phyloP scores from a whole-genome alignment of 2,888 invertebrate genomes.

The Lycophotia porphyrea region DNA sequence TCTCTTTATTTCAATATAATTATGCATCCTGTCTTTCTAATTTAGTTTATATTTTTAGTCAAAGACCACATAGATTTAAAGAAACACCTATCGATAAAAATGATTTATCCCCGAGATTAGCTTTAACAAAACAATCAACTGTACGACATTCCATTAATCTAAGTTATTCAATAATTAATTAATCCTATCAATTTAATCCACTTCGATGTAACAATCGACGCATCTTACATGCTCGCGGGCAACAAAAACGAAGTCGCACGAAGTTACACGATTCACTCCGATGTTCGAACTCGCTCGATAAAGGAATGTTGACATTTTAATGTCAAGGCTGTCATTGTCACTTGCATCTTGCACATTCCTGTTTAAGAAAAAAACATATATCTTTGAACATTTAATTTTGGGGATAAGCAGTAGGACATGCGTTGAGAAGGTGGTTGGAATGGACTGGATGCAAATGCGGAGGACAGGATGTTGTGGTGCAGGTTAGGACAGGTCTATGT shows the following conservation, averaged over 20 bases:
- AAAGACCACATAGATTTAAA: slow-evolving; percentile 26
- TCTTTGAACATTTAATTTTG: background rate
- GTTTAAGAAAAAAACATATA: slow-evolving; percentile 3
- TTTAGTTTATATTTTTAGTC: background rate
- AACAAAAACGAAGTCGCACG: slow-evolving; percentile 54
- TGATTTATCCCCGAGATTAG: slow-evolving; percentile 14
- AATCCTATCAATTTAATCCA: slow-evolving; percentile 42
- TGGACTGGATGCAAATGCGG: background rate
- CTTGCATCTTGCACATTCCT: slow-evolving; percentile 41
- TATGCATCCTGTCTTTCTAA: background rate
- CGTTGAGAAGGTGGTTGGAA: background rate
- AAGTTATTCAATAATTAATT: slow-evolving; percentile 29
- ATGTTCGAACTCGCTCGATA: slow-evolving; percentile 59
- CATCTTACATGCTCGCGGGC: slow-evolving; percentile 19
- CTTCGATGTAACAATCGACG: slow-evolving; percentile 44
- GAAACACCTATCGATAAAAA: background rate
- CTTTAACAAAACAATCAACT: slow-evolving; percentile 10
- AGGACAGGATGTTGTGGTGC: background rate
- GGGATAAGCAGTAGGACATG: background rate
- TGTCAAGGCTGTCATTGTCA: slow-evolving; percentile 76
- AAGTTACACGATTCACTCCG: slow-evolving; percentile 50
- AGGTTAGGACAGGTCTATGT: background rate
- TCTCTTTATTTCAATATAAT: background rate
- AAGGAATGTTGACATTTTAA: slow-evolving; percentile 84
- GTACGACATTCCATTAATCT: slow-evolving; percentile 21